Conservation (phyloP, 2,113 vertebrate genomes). For the Thamnaconus septentrionalis region DNA sequence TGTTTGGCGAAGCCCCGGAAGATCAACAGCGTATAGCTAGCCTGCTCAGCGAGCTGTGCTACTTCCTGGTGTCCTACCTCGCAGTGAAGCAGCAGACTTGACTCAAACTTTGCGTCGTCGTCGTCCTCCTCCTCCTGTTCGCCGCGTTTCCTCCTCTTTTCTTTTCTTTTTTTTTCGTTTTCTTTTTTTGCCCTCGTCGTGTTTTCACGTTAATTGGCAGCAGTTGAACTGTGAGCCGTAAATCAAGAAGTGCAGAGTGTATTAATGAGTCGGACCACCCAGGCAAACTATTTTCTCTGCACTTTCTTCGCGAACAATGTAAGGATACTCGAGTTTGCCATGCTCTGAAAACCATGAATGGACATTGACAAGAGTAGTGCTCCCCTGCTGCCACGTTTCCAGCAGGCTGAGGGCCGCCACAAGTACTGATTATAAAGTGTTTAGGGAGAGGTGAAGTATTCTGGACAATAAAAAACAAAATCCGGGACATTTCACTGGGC, state of each 20-base stretch:
- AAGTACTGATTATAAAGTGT: conserved; percentile 42
- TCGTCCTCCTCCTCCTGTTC: conserved; percentile 36
- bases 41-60: background rate
- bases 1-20: no score
- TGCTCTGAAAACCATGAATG: conserved; percentile 71
- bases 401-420: conserved; percentile 45
- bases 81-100: conserved; percentile 14
- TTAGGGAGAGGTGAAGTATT: conserved; percentile 37
- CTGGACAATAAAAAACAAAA: conserved; percentile 27
- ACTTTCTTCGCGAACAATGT: conserved; percentile 68
- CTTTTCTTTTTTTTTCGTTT: conserved; percentile 17
- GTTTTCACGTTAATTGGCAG: conserved; percentile 77
- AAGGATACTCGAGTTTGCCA: conserved; percentile 68
- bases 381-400: conserved; percentile 55
- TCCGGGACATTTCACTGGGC: no score
- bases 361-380: conserved; percentile 70
- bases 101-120: no score
- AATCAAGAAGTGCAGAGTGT: conserved; percentile 79
- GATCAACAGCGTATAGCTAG: background rate
- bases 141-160: background rate
- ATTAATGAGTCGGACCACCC: conserved; percentile 80
- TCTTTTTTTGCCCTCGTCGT: conserved; percentile 12
- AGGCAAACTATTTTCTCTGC: conserved; percentile 68
- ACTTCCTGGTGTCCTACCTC: conserved; percentile 54
- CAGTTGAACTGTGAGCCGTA: conserved; percentile 81